Conservation (phyloP, 2,113 vertebrate genomes). For the Strix aluco region DNA sequence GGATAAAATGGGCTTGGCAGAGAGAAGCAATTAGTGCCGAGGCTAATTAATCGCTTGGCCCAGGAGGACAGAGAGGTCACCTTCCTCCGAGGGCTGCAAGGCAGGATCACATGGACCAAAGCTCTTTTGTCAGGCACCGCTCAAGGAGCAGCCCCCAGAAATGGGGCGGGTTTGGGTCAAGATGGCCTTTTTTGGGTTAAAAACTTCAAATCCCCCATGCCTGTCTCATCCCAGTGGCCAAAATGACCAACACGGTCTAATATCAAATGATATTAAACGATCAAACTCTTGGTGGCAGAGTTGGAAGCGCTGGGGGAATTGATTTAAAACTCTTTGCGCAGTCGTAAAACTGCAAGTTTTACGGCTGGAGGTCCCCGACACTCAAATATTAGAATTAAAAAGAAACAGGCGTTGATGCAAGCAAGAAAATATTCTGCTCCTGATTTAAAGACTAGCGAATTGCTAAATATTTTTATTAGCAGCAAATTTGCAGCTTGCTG, state of each 20-base stretch:
- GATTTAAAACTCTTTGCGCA: conserved; percentile 1
- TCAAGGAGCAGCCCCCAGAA: background rate
- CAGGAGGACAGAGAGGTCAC: background rate
- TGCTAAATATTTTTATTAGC: conserved; percentile 87
- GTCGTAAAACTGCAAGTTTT: conserved; percentile 7
- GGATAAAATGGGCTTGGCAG: background rate
- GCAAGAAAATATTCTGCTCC: conserved; percentile 73
- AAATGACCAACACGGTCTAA: fast-evolving
- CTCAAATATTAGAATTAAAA: conserved; percentile 68
- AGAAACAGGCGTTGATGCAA: conserved; percentile 73
- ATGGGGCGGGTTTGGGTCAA: fast-evolving
- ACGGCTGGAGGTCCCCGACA: background rate
- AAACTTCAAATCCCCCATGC: background rate
- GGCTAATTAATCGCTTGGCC: background rate
- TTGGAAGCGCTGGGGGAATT: background rate
- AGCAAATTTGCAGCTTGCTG: conserved; percentile 82
- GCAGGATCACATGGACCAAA: background rate
- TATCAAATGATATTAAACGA: background rate
- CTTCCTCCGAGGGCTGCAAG: background rate
- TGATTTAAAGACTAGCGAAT: conserved; percentile 80
- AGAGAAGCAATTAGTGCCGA: background rate
- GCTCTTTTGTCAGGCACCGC: fast-evolving
- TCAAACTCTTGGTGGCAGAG: fast-evolving
- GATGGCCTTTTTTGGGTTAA: background rate
- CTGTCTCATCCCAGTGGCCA: background rate